phyloP scores from a whole-genome alignment of 2,797 vertebrate species.

The Catamblyrhynchus diadema region DNA sequence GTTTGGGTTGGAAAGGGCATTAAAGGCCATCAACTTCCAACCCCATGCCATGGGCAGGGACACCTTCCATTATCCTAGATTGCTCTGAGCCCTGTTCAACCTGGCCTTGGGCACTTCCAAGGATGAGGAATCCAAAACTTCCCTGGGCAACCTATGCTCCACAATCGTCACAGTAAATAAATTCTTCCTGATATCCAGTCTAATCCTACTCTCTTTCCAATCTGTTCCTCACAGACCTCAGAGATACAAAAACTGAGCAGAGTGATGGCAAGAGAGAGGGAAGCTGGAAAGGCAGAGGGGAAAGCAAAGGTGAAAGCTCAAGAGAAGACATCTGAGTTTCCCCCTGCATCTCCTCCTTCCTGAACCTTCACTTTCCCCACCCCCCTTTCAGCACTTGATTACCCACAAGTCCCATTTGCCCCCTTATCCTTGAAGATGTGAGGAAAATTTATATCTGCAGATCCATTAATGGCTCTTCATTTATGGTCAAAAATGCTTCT shows the following conservation, averaged over 20 bases:
- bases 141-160: not conserved
- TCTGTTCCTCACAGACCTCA: not conserved
- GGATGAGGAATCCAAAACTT: not conserved
- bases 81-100: accelerated
- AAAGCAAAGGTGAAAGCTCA: not conserved
- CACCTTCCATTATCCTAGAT: not conserved
- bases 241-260: not conserved
- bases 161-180: not conserved
- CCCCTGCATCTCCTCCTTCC: not conserved
- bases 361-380: not conserved
- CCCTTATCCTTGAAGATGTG: not conserved
- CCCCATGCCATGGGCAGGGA: not conserved
- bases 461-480: not conserved
- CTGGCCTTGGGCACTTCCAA: not conserved
- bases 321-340: not conserved
- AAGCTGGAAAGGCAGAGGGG: not conserved
- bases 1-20: not conserved
- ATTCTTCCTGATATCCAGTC: not conserved
- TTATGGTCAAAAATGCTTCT: not conserved
- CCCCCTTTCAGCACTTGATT: not conserved
- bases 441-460: not conserved
- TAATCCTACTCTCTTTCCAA: not conserved
- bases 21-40: not conserved
- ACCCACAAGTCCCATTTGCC: not conserved
- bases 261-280: not conserved